Conservation (phyloP, 1,140 invertebrate genomes). For the Luehdorfia chinensis region DNA sequence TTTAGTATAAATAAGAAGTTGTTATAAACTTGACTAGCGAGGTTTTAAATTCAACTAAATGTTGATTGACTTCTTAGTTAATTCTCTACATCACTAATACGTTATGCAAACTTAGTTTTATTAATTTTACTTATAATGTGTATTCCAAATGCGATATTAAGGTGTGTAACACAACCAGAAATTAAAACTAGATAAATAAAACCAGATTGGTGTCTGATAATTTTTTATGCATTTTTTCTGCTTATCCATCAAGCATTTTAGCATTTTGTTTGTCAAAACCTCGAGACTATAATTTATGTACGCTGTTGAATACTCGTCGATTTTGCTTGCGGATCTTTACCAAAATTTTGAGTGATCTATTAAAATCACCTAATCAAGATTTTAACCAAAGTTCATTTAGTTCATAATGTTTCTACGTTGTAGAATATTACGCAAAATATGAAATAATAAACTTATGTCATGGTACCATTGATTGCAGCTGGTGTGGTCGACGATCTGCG, state of each 20-base stretch:
- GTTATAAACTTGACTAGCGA: slow-evolving; percentile 4
- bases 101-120: not conserved
- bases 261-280: too few species aligned
- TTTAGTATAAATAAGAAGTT: slow-evolving; percentile 9
- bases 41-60: slow-evolving; percentile 8
- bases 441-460: slow-evolving; percentile 7
- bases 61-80: not conserved
- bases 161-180: not conserved
- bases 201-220: too few species aligned
- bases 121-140: not conserved
- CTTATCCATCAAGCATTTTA: too few species aligned
- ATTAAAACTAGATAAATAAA: not conserved
- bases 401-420: too few species aligned
- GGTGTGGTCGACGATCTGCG: slow-evolving; percentile 75
- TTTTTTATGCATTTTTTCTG: too few species aligned
- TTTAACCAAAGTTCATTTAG: too few species aligned
- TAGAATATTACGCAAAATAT: not conserved
- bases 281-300: too few species aligned
- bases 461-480: slow-evolving; percentile 37
- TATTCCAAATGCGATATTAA: not conserved
- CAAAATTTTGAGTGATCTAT: too few species aligned
- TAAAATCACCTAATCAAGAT: too few species aligned
- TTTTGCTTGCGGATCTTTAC: too few species aligned
- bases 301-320: too few species aligned
- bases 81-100: too few species aligned